Percentiles rank a stretch among this genome's conserved stretches.
phyloP scores from a whole-genome alignment of 2,113 vertebrate species.

The Muscicapa adusta region DNA sequence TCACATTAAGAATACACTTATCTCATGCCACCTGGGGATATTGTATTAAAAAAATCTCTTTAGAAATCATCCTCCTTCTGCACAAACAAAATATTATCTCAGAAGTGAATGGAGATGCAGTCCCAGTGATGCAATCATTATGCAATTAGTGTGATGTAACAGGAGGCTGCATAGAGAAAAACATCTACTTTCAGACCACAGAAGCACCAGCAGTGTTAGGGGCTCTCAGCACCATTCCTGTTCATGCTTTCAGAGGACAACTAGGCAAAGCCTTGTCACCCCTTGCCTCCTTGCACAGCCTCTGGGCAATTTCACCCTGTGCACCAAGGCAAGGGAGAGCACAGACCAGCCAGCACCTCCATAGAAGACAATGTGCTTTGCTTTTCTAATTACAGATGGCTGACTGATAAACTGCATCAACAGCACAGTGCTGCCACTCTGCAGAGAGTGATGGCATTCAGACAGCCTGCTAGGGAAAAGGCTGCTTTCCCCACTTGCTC shows the following conservation, averaged over 20 bases:
- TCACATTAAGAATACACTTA: slow-evolving; percentile 6
- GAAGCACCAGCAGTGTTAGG: not conserved
- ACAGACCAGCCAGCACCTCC: not conserved
- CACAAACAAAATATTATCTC: not conserved
- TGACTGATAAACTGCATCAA: not conserved
- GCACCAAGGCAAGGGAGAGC: not conserved
- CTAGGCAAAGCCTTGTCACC: not conserved
- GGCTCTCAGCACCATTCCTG: not conserved
- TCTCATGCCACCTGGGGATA: not conserved
- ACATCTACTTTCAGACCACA: not conserved
- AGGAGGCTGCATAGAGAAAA: not conserved
- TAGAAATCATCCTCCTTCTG: not conserved
- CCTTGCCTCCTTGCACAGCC: not conserved
- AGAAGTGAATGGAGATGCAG: not conserved
- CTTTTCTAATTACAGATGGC: not conserved
- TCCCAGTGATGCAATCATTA: not conserved
- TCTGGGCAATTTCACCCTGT: not conserved
- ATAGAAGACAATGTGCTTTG: not conserved
- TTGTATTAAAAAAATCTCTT: not conserved
- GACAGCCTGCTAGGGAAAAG: not conserved
- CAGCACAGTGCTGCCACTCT: not conserved
- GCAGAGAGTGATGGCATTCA: not conserved
- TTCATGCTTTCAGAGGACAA: not conserved
- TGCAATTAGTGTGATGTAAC: not conserved
- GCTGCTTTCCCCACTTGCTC: not conserved